Evolutionary conservation across 1,140 invertebrate species (phyloP), one percentile per base, ranked within the genome.

Genomic region (Probaryconus sp.): DNA sequence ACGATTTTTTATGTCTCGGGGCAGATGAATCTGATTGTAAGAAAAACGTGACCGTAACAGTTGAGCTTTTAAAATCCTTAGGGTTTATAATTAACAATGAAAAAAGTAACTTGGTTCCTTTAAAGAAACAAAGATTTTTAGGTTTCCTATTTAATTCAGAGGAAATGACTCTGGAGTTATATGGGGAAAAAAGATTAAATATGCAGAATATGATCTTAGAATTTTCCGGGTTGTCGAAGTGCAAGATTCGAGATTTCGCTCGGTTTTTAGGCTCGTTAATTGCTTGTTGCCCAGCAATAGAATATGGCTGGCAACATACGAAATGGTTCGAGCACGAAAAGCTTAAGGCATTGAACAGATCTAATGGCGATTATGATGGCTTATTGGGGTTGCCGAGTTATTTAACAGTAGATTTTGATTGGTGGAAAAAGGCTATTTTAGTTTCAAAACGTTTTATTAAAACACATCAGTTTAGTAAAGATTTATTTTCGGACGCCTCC

Each of bases 401-500:
- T 14, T 43, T 55, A 47, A 2, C 1, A 21, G 5, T 0, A 2
- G 48, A 61, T 28, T 33, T 70, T n/a, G 6, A 13, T 7, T 61
- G 56, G 55, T 70, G 55, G 48, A 9, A 38, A 33, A 1, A 28
- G 4, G 17, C 24, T 7, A 26, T 69, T 17, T 5, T 16, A 11
- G 2, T 1, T 10, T 3, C n/a, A 2, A 6, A 7, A 0, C 20
- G 37, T 30, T 20, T 3, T 5, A 31, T 51, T 45, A 37, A 24
- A 47, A 1, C 26, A 11, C 10, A 18, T 28, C 37, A 26, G 0
- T 72, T 48, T 40, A 9, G 11, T 10, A 18, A 73, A 24, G 73
- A 78, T 50, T 71, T 81, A 50, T 81, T 79, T 58, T 64, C 76
- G 2, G 79, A 80, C 33, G 55, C 77, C 0, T 81, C 78, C 1